These are phyloP conservation scores for Drosophila paulistorum DNA, from an alignment of 1,140 invertebrate genomes.

Conservation along the genomic window DNA sequence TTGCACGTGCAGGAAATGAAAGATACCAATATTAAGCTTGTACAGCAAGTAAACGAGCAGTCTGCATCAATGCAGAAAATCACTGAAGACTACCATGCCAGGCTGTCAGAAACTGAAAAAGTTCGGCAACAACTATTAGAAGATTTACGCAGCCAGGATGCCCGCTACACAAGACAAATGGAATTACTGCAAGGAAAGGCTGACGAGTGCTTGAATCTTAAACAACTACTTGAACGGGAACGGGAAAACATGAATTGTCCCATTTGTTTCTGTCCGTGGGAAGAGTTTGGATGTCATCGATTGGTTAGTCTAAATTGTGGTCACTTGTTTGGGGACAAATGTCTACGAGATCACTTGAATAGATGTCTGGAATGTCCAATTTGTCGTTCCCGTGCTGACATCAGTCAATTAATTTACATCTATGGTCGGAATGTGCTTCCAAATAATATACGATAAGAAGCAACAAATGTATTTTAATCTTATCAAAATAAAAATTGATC, in stretches of 20 bases:
- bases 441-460: too few relatives aligned
- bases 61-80: background rate
- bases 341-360: background rate
- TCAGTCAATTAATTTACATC: background rate
- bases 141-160: background rate
- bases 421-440: background rate
- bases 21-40: background rate
- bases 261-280: constrained; percentile 14
- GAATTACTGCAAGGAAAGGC: background rate
- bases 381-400: background rate
- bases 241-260: background rate
- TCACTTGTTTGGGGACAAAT: constrained; percentile 21
- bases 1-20: constrained; percentile 14
- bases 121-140: background rate
- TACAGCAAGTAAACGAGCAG: background rate
- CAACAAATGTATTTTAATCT: too few relatives aligned
- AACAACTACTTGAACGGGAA: background rate
- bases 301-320: constrained; percentile 23
- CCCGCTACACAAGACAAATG: too few relatives aligned
- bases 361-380: background rate
- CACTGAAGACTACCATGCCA: background rate
- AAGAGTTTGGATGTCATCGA: constrained; percentile 4
- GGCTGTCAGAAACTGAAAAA: background rate
- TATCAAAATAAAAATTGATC: too few relatives aligned
- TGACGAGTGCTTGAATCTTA: background rate